These are phyloP conservation scores for Epizoanthus rinbou DNA, from an alignment of 92 coral and sea anemone genomes.

Conservation along the genomic window DNA sequence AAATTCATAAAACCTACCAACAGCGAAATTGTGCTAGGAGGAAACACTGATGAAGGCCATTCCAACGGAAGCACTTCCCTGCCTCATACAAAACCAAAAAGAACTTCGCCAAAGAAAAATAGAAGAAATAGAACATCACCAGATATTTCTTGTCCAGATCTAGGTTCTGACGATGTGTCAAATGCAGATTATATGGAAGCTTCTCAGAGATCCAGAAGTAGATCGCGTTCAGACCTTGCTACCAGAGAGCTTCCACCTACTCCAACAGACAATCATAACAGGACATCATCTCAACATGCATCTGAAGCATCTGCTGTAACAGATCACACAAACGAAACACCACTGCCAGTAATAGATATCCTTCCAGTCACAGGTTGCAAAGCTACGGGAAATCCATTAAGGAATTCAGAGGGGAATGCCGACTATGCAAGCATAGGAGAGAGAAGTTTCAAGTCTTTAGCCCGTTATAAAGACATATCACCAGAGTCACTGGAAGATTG, in stretches of 20 bases:
- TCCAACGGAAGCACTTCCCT: neutral
- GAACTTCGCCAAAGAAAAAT: neutral
- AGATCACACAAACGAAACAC: neutral
- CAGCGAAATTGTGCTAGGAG: neutral
- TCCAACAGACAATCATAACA: neutral
- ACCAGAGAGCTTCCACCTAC: conserved; percentile 4
- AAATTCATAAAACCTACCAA: neutral
- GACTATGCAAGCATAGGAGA: neutral
- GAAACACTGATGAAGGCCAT: neutral
- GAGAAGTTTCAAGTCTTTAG: neutral
- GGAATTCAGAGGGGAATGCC: neutral
- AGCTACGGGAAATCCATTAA: neutral
- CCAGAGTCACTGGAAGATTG: neutral
- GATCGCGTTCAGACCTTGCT: neutral
- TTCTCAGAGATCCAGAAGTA: neutral
- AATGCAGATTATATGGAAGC: neutral
- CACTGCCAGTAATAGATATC: neutral
- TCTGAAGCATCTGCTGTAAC: neutral
- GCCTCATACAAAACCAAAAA: no score
- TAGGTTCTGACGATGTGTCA: neutral
- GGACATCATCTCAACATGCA: neutral
- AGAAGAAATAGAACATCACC: neutral
- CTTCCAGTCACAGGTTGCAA: neutral
- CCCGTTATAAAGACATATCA: neutral
- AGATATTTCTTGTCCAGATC: neutral